Evolutionary conservation across 2,888 invertebrate genomes (phyloP).

Genomic region (Cryptocheilus praepositus): DNA sequence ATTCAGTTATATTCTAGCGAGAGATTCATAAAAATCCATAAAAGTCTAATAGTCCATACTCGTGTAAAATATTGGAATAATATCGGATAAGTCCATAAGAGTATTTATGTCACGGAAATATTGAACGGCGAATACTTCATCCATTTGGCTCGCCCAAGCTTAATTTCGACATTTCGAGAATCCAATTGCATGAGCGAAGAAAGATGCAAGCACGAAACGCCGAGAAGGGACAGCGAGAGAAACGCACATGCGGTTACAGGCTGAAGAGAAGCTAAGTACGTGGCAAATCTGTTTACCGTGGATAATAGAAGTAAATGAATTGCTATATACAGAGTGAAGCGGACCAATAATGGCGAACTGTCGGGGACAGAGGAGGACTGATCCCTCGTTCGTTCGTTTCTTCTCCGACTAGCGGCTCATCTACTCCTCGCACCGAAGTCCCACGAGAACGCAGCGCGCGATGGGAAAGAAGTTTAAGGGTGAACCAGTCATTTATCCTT

Average conservation of each 20-base stretch:
- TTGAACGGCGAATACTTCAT: not conserved
- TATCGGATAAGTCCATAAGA: no score
- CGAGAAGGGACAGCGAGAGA: slow-evolving; percentile 22
- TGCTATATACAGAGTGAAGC: slow-evolving; percentile 60
- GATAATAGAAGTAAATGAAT: slow-evolving; percentile 72
- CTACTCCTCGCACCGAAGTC: slow-evolving; percentile 42
- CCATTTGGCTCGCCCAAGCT: slow-evolving; percentile 17
- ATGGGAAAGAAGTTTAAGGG: slow-evolving; percentile 34
- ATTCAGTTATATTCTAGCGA: not conserved
- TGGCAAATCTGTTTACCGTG: slow-evolving; percentile 67
- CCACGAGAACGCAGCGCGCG: slow-evolving; percentile 49
- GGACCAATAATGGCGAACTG: slow-evolving; percentile 63
- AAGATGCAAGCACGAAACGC: not conserved
- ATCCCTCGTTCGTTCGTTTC: slow-evolving; percentile 41
- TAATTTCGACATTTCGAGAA: slow-evolving; percentile 15
- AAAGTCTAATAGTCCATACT: no score
- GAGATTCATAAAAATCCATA: no score
- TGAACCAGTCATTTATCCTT: slow-evolving; percentile 58
- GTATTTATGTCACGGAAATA: no score
- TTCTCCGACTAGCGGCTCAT: slow-evolving; percentile 35
- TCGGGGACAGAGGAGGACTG: slow-evolving; percentile 43
- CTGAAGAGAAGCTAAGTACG: slow-evolving; percentile 59
- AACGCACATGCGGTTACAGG: slow-evolving; percentile 45
- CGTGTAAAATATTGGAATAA: no score
- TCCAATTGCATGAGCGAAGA: slow-evolving; percentile 6